A percentile compares a stretch with the other conserved stretches of the same genome.
Evolutionary conservation across 2,113 vertebrate genomes (phyloP).

Genomic region (Oxyruncus cristatus): DNA sequence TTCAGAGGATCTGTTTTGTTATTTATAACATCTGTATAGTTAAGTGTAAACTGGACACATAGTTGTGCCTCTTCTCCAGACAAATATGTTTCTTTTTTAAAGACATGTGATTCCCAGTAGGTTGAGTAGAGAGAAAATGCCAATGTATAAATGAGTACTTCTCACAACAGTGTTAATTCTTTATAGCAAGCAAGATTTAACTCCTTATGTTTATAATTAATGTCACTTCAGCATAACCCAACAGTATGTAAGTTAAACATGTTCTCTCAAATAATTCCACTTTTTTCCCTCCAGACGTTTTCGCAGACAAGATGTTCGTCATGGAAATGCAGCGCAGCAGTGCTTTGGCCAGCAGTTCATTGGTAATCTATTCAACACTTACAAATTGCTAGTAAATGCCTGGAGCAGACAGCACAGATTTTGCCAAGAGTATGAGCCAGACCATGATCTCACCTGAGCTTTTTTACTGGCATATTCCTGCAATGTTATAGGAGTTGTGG

Average conservation of each 20-base stretch:
- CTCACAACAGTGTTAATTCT: not conserved
- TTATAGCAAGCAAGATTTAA: not conserved
- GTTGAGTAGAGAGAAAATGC: not conserved
- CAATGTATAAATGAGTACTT: not conserved
- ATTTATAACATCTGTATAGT: not conserved
- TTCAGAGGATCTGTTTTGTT: not conserved
- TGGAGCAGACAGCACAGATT: not conserved
- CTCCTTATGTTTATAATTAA: not conserved
- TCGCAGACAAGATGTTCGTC: conserved; percentile 94
- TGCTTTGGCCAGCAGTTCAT: conserved; percentile 92
- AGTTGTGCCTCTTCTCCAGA: not conserved
- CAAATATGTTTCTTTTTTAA: not conserved
- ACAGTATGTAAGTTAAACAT: not conserved
- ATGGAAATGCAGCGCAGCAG: conserved; percentile 94
- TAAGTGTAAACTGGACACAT: not conserved
- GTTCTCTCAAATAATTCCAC: not conserved
- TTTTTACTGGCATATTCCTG: not conserved
- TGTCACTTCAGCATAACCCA: not conserved
- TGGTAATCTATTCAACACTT: conserved; percentile 71
- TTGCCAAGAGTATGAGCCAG: not conserved
- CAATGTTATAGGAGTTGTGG: not conserved
- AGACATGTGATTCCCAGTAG: not conserved
- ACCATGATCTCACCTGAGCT: not conserved
- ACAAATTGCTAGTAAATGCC: not conserved
- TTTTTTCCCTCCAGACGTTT: conserved; percentile 80